Conservation (phyloP, 1,140 invertebrate species). For the Heliconius hewitsoni region DNA sequence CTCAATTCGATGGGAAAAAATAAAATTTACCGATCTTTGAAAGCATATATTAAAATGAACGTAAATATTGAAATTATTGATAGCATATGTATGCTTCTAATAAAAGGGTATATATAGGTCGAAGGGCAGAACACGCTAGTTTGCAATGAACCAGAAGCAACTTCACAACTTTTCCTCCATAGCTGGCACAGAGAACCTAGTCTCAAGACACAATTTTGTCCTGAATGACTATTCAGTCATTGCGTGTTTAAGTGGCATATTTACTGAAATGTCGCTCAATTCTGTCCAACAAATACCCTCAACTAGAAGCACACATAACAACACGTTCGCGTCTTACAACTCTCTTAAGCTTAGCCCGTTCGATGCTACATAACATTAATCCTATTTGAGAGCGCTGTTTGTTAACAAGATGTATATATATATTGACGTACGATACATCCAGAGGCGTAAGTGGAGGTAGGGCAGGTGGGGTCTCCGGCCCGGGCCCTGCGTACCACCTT, state of each 20-base stretch:
- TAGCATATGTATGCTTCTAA: background rate
- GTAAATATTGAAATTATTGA: background rate
- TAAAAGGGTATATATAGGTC: background rate
- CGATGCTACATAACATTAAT: conserved; percentile 31
- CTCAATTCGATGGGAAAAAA: background rate
- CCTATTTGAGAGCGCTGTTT: conserved; percentile 52
- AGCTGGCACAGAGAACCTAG: too few relatives aligned
- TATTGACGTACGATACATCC: conserved; percentile 81
- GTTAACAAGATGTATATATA: conserved; percentile 52
- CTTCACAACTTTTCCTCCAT: too few relatives aligned
- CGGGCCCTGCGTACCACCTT: conserved; percentile 80
- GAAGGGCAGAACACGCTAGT: background rate
- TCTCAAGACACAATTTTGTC: too few relatives aligned
- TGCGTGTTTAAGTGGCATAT: too few relatives aligned
- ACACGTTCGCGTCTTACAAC: conserved; percentile 9
- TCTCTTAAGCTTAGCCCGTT: conserved; percentile 25
- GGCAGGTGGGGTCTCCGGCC: conserved; percentile 80
- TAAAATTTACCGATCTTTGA: background rate
- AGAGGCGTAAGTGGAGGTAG: conserved; percentile 82
- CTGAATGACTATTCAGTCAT: too few relatives aligned
- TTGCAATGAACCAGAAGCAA: too few relatives aligned
- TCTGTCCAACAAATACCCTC: background rate
- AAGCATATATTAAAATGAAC: background rate
- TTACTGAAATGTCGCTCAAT: background rate
- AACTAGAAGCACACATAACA: conserved; percentile 6